Evolutionary conservation across 1,140 invertebrate species (phyloP).

Genomic region (Leptinotarsa texana): DNA sequence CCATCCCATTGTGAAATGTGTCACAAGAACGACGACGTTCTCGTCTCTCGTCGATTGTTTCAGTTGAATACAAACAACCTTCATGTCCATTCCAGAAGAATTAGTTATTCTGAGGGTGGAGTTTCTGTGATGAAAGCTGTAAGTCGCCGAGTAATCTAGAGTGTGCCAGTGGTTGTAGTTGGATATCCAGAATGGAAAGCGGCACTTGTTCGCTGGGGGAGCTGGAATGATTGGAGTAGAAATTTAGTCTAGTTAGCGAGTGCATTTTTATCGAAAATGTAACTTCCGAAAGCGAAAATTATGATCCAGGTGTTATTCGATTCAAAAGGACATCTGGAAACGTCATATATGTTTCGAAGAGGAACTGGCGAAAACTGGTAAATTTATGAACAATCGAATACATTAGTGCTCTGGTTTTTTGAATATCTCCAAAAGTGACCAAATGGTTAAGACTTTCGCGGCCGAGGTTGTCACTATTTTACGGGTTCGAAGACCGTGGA

Average conservation of each 20-base stretch:
- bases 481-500: too few species aligned
- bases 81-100: constrained; percentile 63
- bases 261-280: too few species aligned
- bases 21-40: constrained; percentile 61
- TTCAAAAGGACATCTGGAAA: too few species aligned
- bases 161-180: constrained; percentile 71
- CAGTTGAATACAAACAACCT: constrained; percentile 66
- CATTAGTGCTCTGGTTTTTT: too few species aligned
- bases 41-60: constrained; percentile 61
- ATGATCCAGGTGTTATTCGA: too few species aligned
- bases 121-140: constrained; percentile 69
- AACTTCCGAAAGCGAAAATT: too few species aligned
- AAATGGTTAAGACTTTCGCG: too few species aligned
- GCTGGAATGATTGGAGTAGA: constrained; percentile 55
- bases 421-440: too few species aligned
- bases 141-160: constrained; percentile 68
- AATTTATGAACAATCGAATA: too few species aligned
- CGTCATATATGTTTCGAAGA: too few species aligned
- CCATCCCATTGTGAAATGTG: constrained; percentile 70
- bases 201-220: constrained; percentile 65
- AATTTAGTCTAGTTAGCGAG: neutral
- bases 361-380: too few species aligned
- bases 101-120: constrained; percentile 66
- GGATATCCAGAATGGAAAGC: constrained; percentile 71
- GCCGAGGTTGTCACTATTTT: too few species aligned